Conservation (phyloP, 1,140 invertebrate species). For the Camponotus floridanus region DNA sequence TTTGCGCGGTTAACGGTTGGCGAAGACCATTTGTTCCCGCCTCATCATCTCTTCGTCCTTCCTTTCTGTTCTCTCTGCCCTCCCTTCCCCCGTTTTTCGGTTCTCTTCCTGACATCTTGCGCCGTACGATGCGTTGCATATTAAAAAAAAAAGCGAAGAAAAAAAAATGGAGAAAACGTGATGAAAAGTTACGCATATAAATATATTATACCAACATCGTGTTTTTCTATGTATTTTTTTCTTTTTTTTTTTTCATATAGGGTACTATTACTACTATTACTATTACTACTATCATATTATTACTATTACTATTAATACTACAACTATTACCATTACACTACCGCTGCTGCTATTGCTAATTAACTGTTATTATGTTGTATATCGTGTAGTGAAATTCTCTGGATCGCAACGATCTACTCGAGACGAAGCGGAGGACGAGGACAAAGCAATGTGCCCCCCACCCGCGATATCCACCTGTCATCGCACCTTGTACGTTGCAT, state of each 20-base stretch:
- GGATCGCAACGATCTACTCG: conserved; percentile 56
- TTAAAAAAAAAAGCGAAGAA: conserved; percentile 39
- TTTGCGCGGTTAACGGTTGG: not conserved
- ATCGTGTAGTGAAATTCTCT: conserved; percentile 50
- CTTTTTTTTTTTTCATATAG: conserved; percentile 61
- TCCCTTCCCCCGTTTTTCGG: not conserved
- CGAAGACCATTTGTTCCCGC: not conserved
- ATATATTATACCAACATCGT: conserved; percentile 71
- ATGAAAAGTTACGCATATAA: conserved; percentile 73
- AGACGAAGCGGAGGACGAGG: conserved; percentile 13
- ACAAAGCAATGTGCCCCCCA: conserved; percentile 37
- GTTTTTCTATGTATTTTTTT: conserved; percentile 76
- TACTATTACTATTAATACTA: conserved; percentile 70
- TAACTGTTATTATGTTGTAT: conserved; percentile 66
- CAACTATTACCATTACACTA: conserved; percentile 55
- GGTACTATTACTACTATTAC: conserved; percentile 67
- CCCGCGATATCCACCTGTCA: not conserved
- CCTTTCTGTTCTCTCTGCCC: not conserved
- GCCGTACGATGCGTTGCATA: conserved; percentile 55
- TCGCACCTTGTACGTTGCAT: not conserved
- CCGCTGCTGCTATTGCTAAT: conserved; percentile 60
- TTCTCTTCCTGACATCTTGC: conserved; percentile 60
- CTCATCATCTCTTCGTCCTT: conserved; percentile 22
- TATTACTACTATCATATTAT: conserved; percentile 73
- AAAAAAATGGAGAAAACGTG: conserved; percentile 69